Evolutionary conservation across 2,113 vertebrate genomes (phyloP), one percentile per base, ranked within the genome.

Genomic region (Otocyon megalotis): DNA sequence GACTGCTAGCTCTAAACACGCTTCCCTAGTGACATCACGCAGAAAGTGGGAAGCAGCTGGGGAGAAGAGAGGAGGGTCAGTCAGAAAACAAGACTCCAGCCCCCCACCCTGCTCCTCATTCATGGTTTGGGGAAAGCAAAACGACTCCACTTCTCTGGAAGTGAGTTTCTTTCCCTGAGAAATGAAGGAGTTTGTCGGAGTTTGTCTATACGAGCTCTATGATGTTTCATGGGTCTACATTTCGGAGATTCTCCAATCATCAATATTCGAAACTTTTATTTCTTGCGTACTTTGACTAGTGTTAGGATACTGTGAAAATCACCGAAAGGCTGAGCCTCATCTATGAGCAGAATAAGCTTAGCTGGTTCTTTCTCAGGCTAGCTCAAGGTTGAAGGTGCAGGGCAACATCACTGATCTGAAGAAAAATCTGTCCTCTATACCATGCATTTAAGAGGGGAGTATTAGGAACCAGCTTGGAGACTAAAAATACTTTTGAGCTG

Each of bases 121-220:
- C 30, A 2, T 26, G 24, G 35, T 0, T 0, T 1, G 19, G 56
- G 24, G 16, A 7, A 26, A 53, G 50, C 58, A 24, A 35, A 58
- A 17, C 9, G 58, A 6, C 1, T 0, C 26, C 12, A 0, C 20
- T 48, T 88, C 63, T 26, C 35, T 12, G 50, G 37, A 3, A 60
- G 28, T 48, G 12, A 53, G 30, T 58, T 72, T 92, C 60, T 72
- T 54, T 71, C 10, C 12, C 77, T 30, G 72, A 86, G 56, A 74
- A 54, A 53, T 83, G 17, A 67, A 90, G 37, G 54, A 56, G 13
- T 30, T 79, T 9, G 4, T 86, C 43, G 37, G 54, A 56, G 13
- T 30, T 79, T 9, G 4, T 86, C 43, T 86, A 8, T 5, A 37
- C 17, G 20, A 62, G 17, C 14, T 15, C 10, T 30, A 35, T 56